Percentiles rank a stretch among this genome's conserved stretches.
phyloP scores from a whole-genome alignment of 2,888 invertebrate species.

The Tetrapedia diversipes region DNA sequence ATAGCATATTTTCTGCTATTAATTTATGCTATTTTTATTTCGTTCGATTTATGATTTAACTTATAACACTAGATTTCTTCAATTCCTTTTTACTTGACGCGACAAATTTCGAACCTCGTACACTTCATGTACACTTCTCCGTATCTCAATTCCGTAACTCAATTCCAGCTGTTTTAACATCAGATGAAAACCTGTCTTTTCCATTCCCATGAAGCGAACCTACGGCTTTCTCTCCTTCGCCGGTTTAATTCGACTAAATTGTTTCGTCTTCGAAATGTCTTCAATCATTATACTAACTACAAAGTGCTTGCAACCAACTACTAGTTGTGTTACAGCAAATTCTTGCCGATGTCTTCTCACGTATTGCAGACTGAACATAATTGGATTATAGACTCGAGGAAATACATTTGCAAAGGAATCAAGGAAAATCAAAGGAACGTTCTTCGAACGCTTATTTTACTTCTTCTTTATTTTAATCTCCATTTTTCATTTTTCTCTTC shows the following conservation, averaged over 20 bases:
- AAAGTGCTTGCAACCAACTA: neutral
- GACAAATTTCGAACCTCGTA: neutral
- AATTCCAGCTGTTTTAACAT: slow-evolving; percentile 59
- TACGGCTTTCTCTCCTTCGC: slow-evolving; percentile 35
- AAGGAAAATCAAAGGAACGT: no score
- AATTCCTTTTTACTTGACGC: no score
- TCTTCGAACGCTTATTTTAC: no score
- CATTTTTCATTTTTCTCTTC: no score
- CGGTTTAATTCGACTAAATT: slow-evolving; percentile 47
- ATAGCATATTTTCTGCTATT: no score
- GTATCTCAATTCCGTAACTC: slow-evolving; percentile 59
- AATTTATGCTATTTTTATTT: no score
- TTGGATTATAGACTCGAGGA: no score
- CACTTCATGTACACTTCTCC: slow-evolving; percentile 23
- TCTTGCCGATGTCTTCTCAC: neutral
- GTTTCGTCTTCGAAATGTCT: slow-evolving; percentile 33
- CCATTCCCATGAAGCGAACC: slow-evolving; percentile 58
- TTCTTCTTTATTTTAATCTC: no score
- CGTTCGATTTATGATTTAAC: no score
- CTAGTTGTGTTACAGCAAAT: neutral
- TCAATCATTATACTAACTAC: slow-evolving; percentile 6
- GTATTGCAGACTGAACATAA: neutral
- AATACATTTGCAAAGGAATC: no score
- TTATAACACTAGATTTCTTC: no score
- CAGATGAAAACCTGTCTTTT: slow-evolving; percentile 58